These are phyloP conservation scores for Harmothoe impar DNA, from an alignment of 2,888 invertebrate species.

Conservation along the genomic window DNA sequence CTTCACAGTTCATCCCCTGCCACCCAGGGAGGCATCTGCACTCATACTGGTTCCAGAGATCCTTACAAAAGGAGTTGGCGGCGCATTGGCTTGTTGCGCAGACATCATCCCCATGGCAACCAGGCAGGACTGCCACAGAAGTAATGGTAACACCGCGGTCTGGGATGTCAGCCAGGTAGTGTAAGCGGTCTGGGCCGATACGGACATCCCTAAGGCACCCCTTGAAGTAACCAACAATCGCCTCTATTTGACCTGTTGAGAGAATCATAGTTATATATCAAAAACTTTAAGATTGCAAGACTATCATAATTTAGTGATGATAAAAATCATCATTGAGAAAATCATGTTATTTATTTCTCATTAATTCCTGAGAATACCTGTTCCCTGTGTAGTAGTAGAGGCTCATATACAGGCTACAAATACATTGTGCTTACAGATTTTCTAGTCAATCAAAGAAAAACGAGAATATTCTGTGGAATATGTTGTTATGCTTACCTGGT, in stretches of 20 bases:
- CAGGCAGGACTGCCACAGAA: conserved; percentile 69
- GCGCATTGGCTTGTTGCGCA: conserved; percentile 77
- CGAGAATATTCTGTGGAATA: too few species aligned
- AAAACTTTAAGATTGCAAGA: too few species aligned
- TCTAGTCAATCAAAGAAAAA: too few species aligned
- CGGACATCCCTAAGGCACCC: conserved; percentile 77
- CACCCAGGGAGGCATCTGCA: conserved; percentile 79
- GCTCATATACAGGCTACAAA: too few species aligned
- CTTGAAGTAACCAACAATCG: conserved; percentile 75
- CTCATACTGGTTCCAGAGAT: conserved; percentile 76
- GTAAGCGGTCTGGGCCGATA: conserved; percentile 73
- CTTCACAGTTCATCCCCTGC: conserved; percentile 75
- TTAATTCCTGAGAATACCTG: too few species aligned
- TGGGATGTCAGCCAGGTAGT: conserved; percentile 61
- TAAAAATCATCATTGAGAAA: too few species aligned
- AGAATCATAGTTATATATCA: not conserved
- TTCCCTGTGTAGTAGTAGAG: too few species aligned
- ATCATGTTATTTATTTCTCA: too few species aligned
- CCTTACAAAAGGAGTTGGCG: conserved; percentile 75
- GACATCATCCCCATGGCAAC: conserved; percentile 76
- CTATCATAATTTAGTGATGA: not conserved
- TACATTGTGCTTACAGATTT: too few species aligned
- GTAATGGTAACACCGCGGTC: conserved; percentile 67
- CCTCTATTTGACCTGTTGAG: conserved; percentile 72
- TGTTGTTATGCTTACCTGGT: conserved; percentile 7